A percentile compares a stretch with the other conserved stretches of the same genome.
Evolutionary conservation across 1,140 invertebrate genomes (phyloP).

Genomic region (Schlechtendalia chinensis): DNA sequence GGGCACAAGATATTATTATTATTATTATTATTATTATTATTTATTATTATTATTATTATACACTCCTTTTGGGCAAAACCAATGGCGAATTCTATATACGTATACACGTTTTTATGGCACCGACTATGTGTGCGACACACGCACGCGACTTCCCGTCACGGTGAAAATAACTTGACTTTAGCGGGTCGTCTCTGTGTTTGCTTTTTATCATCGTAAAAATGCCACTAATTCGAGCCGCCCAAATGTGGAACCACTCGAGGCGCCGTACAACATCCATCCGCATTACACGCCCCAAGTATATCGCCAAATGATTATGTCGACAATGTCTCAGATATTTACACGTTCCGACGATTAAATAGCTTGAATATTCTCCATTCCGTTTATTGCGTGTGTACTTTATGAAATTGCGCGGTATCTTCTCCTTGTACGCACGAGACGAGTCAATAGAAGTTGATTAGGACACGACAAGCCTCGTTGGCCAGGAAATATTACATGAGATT

Average conservation of each 20-base stretch:
- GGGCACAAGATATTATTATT: conserved; percentile 45
- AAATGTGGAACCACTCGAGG: conserved; percentile 6
- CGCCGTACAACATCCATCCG: conserved; percentile 6
- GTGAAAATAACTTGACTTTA: conserved; percentile 15
- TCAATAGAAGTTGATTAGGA: not conserved
- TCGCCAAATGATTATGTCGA: conserved; percentile 15
- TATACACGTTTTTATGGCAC: conserved; percentile 3
- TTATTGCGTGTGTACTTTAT: not conserved
- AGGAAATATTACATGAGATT: no score
- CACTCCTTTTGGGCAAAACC: not conserved
- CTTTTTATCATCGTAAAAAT: conserved; percentile 49
- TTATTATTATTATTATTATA: conserved; percentile 1
- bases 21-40: conserved; percentile 33
- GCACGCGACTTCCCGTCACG: not conserved
- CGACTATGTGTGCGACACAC: not conserved
- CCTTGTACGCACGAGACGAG: not conserved
- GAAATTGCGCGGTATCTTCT: not conserved
- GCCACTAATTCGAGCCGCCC: conserved; percentile 11
- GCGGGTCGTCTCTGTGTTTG: conserved; percentile 7
- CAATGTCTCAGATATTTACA: conserved; percentile 20
- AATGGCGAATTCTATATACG: not conserved
- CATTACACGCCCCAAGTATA: not conserved
- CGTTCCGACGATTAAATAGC: conserved; percentile 9
- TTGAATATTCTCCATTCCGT: not conserved
- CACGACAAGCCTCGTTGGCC: not conserved